phyloP scores from a whole-genome alignment of 2,888 invertebrate species.

The Orgyia antiqua region DNA sequence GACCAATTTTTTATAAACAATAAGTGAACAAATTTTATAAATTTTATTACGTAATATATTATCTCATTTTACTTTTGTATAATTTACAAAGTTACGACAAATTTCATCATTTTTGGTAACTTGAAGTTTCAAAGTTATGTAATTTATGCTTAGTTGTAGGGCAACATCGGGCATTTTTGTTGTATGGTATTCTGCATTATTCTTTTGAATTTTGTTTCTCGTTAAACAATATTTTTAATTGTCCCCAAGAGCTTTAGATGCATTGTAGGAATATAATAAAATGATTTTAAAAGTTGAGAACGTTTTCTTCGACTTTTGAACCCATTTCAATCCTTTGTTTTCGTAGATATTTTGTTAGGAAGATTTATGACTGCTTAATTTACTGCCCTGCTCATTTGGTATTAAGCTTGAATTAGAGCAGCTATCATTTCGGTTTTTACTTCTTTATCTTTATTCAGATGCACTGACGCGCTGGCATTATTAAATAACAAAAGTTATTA shows the following conservation, averaged over 20 bases:
- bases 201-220: slow-evolving; percentile 9
- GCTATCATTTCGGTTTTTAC: no score
- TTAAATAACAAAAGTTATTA: no score
- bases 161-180: slow-evolving; percentile 4
- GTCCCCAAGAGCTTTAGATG: background rate
- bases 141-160: slow-evolving; percentile 9
- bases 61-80: slow-evolving; percentile 8
- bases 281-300: no score
- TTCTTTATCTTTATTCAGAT: no score
- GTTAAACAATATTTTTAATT: slow-evolving; percentile 11
- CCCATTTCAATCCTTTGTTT: no score
- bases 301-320: no score
- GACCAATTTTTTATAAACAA: slow-evolving; percentile 10
- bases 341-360: no score
- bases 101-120: slow-evolving; percentile 22
- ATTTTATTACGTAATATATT: slow-evolving; percentile 16
- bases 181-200: slow-evolving; percentile 10
- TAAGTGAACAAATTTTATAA: slow-evolving; percentile 7
- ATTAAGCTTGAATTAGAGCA: no score
- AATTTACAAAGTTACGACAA: slow-evolving; percentile 13
- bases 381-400: no score
- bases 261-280: no score
- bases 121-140: slow-evolving; percentile 9
- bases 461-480: no score
- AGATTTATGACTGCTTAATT: no score